Base-by-base conservation (phyloP, 2,797 vertebrate species). In the Neosalanx taihuensis region DNA sequence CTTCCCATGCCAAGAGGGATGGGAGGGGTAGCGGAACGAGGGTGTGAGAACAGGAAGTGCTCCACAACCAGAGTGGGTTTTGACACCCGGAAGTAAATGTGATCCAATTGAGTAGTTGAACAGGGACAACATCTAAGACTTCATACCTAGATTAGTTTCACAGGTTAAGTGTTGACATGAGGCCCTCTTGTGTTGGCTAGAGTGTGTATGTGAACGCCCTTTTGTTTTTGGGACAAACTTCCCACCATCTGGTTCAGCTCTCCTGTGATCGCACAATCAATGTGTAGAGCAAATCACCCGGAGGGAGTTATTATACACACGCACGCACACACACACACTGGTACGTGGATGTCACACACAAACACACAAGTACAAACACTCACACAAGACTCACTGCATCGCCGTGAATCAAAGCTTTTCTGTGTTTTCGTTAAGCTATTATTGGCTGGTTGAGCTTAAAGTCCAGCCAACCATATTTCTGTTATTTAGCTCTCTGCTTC, bases 181-280 rank as follows among this genome's bases (percentile, higher is more conserved):
- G 49, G 26, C 18, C 5, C 58, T 56, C 61, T 56, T 75, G 26
- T 72, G 68, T 68, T 59, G 51, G 67, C 41, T 49, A n/a, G 68
- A 58, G 13, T 70, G 56, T 72, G 64, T 33, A 26, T 72, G 35
- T 67, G 71, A 46, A 30, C 41, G 69, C n/a, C 3, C 5, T 23
- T 59, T 61, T 33, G 62, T 79, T 72, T 73, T 67, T 72, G 5
- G 51, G 63, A 69, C 59, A 58, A 72, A 72, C 80, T 87, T 70
- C 37, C 33, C 37, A 37, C 77, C 86, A 89, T 90, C 88, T 89
- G 89, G 81, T 87, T 85, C 76, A 81, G 71, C 68, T 87, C 83
- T 85, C 73, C 67, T 53, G 13, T 46, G 73, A 77, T 85, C 84
- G 85, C 76, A 65, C 81, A 83, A 79, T 73, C 73, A 63, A 72